Conservation (phyloP, 2,797 vertebrate species). For the Myiothlypis coronata region DNA sequence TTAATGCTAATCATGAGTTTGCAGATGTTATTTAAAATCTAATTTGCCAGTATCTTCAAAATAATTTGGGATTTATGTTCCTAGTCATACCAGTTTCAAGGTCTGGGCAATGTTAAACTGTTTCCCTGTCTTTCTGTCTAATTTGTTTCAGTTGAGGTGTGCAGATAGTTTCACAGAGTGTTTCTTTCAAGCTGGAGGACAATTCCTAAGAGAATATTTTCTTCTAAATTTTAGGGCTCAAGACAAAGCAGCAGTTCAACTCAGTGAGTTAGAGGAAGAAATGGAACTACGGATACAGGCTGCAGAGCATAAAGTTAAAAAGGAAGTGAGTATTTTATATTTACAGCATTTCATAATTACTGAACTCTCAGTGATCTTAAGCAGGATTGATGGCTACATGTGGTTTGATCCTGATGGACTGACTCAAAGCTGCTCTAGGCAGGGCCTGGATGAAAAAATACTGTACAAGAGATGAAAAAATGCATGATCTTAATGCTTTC, state of each 20-base stretch:
- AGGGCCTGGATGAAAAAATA: neutral
- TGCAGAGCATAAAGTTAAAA: conserved; percentile 81
- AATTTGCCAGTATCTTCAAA: neutral
- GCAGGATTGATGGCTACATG: neutral
- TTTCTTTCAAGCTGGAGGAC: neutral
- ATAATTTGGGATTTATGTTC: neutral
- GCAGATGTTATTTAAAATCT: neutral
- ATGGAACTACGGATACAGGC: conserved; percentile 95
- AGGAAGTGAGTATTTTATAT: conserved; percentile 79
- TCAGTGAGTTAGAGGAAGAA: conserved; percentile 95
- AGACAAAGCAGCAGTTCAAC: conserved; percentile 91
- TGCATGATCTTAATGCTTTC: neutral
- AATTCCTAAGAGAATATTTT: neutral
- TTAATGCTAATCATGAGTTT: neutral
- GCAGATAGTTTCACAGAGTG: neutral
- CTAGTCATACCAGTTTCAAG: neutral
- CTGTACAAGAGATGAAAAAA: neutral
- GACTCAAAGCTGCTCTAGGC: neutral
- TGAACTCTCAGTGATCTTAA: neutral
- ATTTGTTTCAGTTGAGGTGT: neutral
- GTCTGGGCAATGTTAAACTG: neutral
- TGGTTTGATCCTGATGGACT: neutral
- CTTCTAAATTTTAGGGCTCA: conserved; percentile 84
- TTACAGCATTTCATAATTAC: neutral
- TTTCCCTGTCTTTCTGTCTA: neutral